Percentiles rank a stretch among this genome's conserved stretches.
phyloP scores from a whole-genome alignment of 2,113 vertebrate genomes.

The Azemiops feae region DNA sequence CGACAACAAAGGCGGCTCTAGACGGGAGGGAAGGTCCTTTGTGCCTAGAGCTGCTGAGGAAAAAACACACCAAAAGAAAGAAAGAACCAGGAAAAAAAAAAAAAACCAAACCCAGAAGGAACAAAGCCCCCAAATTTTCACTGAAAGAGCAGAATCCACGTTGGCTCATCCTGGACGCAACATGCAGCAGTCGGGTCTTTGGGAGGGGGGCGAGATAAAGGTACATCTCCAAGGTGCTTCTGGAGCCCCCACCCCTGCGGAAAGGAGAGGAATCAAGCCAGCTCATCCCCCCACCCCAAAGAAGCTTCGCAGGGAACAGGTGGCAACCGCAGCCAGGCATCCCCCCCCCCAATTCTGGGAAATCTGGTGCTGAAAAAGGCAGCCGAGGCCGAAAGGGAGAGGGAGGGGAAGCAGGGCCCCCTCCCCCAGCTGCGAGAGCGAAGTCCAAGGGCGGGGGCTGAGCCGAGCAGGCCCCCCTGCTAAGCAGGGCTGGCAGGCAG shows the following conservation, averaged over 20 bases:
- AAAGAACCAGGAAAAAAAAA: not conserved
- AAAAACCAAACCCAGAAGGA: not conserved
- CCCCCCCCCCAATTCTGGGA: not conserved
- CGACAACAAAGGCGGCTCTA: not conserved
- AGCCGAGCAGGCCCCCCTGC: conserved; percentile 20
- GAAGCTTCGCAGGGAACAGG: not conserved
- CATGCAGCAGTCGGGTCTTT: not conserved
- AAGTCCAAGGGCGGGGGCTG: not conserved
- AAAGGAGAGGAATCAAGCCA: not conserved
- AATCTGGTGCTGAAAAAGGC: not conserved
- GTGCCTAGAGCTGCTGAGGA: not conserved
- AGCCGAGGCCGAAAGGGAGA: not conserved
- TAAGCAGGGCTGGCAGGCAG: conserved; percentile 4
- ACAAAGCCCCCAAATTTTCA: not conserved
- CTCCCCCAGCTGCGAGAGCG: not conserved
- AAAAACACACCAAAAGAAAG: not conserved
- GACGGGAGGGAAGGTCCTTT: not conserved
- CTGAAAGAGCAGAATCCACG: not conserved
- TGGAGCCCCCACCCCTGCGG: not conserved
- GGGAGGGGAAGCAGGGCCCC: not conserved
- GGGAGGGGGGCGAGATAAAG: not conserved
- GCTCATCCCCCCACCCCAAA: not conserved
- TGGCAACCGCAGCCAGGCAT: not conserved
- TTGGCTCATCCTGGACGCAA: not conserved
- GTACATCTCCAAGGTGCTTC: not conserved